Conservation (phyloP, 1,140 invertebrate species). For the Lucilia cuprina region DNA sequence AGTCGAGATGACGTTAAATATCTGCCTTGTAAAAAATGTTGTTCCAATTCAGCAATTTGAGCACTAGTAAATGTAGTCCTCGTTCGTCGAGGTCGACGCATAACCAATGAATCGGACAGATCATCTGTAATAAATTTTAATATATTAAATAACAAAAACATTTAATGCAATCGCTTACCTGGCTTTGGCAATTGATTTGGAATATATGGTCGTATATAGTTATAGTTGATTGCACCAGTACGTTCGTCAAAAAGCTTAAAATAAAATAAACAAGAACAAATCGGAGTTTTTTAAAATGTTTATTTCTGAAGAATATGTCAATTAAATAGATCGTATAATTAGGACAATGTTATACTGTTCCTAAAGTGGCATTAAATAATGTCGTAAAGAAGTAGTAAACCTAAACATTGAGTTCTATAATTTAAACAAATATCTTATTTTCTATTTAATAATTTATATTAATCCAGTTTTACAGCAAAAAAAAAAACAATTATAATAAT, state of each 20-base stretch:
- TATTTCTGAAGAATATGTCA: no score
- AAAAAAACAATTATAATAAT: no score
- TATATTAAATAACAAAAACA: neutral
- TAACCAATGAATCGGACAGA: constrained; percentile 53
- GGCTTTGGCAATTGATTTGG: constrained; percentile 54
- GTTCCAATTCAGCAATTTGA: constrained; percentile 74
- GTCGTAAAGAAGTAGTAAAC: no score
- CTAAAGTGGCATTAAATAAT: no score
- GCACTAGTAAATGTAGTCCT: constrained; percentile 82
- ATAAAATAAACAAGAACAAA: neutral
- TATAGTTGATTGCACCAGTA: constrained; percentile 56
- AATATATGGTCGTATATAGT: constrained; percentile 56
- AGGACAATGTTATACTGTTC: no score
- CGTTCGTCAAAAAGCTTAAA: constrained; percentile 55
- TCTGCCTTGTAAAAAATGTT: constrained; percentile 67
- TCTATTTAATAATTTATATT: no score
- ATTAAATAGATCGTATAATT: no score
- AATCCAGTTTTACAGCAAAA: no score
- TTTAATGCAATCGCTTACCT: constrained; percentile 44
- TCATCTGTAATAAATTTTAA: constrained; percentile 42
- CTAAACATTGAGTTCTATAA: no score
- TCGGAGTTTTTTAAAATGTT: no score
- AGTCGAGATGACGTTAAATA: constrained; percentile 82
- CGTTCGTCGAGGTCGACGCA: constrained; percentile 61
- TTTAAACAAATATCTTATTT: no score